Evolutionary conservation across 2,797 vertebrate genomes (phyloP), one percentile per base, ranked within the genome.

Genomic region (Sorex maritimensis): DNA sequence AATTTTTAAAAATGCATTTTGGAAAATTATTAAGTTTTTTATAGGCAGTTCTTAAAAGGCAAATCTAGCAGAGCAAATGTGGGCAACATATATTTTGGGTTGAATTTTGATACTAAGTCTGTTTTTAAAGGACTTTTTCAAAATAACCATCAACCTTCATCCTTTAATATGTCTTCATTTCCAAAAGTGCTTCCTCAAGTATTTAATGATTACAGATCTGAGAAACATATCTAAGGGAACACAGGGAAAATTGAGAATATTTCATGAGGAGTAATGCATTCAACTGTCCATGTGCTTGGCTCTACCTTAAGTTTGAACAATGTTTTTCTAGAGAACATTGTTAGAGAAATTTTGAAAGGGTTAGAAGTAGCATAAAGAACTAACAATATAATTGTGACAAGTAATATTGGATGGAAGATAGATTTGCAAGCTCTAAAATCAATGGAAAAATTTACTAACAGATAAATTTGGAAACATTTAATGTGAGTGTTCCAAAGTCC

Each of bases 1-100:
- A 74, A 52, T 8, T 49, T 49, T 49, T 71, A 26, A 96, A 94
- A 95, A 52, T 86, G 96, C 24, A 82, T 77, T 58, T 61, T 44
- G 82, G 5, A n/a, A 49, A 81, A 78, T 67, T 85, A 9, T 81
- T 88, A 83, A 69, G 5, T 38, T 44, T 82, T 21, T 90, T 77
- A 6, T 0, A 83, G 86, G 81, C 77, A 89, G 61, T 23, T 28
- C 28, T 24, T 26, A 28, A 26, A 91, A 95, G 68, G 5, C 19
- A 65, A 90, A 80, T 86, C 89, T 91, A 95, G 68, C 92, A 81
- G 28, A 28, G 13, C 9, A 87, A 49, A 84, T 49, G 21, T 2
- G 38, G 52, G 10, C 2, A 24, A 30, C 1, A 24, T 61, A 12
- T 49, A 6, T 12, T 14, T 49, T 14, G 24, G 6, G 21, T 24